Evolutionary conservation across 2,888 invertebrate species (phyloP), one percentile per base, ranked within the genome.

Genomic region (Gortyna flavago): DNA sequence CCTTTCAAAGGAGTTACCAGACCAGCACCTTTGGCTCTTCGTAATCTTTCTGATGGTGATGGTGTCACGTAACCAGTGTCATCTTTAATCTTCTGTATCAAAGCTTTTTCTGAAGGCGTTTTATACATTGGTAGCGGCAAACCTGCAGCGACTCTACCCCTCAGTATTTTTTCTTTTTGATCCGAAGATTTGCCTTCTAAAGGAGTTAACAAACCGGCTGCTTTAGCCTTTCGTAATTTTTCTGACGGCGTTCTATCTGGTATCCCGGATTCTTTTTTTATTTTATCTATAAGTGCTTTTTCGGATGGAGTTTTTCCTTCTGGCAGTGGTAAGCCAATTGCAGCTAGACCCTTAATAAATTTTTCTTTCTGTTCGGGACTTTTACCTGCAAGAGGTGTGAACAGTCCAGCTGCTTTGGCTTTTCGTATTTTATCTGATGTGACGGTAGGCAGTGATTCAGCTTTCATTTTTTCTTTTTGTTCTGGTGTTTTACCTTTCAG

Each of bases 161-260:
- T 88, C 1, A 91, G 64, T 21, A 91, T 87, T 41, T 89, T 89
- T 78, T 91, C 90, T 80, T 89, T 90, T 81, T 91, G 83, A 59
- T 77, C 76, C 0, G 78, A 84, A 21, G 88, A 77, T 85, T 91
- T 91, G 1, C 85, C 85, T 41, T 74, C 75, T 29, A 87, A 51
- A n/a, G 87, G 82, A 21, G 77, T 73, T 11, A 86, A 72, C 6
- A 77, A 54, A n/a, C 86, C 86, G 41, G 65, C 38, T 13, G 64
- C 72, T 62, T 78, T 79, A 32, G 85, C 83, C 35, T 25, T 72
- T 25, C 48, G 68, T 25, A 85, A 2, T 76, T 79, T 86, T 51
- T 85, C 77, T 16, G 77, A 74, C 2, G 62, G 66, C 5, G 81
- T 79, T 57, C 13, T 65, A 0, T 81, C 80, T 8, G 61, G 18